Conservation (phyloP, 2,797 vertebrate species). For the Pangasius macronema region DNA sequence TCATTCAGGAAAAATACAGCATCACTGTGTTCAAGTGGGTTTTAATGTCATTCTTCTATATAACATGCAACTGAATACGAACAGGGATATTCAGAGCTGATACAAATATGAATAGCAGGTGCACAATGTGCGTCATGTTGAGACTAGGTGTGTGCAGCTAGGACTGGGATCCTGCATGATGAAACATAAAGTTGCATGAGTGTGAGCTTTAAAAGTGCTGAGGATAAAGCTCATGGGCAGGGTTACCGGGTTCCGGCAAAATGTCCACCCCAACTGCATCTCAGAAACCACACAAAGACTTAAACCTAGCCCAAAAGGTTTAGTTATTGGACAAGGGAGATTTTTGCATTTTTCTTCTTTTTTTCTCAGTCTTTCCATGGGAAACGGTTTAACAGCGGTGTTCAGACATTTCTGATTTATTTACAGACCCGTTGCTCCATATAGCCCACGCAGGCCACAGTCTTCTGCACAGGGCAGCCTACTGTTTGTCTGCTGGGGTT, state of each 20-base stretch:
- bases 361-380: neutral
- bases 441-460: neutral
- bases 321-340: neutral
- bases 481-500: neutral
- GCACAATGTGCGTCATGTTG: neutral
- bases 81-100: neutral
- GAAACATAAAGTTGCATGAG: neutral
- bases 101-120: neutral
- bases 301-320: neutral
- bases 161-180: neutral
- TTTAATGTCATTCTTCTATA: neutral
- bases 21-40: neutral
- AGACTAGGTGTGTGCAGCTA: neutral
- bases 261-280: neutral
- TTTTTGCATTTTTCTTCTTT: no score
- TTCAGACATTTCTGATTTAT: slow-evolving; percentile 10
- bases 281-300: neutral
- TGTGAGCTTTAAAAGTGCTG: neutral
- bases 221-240: neutral
- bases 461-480: neutral
- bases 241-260: neutral
- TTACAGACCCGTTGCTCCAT: neutral
- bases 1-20: neutral
- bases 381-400: neutral
- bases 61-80: neutral